Conservation (phyloP, 2,113 vertebrate species). For the Gracilinanus agilis region DNA sequence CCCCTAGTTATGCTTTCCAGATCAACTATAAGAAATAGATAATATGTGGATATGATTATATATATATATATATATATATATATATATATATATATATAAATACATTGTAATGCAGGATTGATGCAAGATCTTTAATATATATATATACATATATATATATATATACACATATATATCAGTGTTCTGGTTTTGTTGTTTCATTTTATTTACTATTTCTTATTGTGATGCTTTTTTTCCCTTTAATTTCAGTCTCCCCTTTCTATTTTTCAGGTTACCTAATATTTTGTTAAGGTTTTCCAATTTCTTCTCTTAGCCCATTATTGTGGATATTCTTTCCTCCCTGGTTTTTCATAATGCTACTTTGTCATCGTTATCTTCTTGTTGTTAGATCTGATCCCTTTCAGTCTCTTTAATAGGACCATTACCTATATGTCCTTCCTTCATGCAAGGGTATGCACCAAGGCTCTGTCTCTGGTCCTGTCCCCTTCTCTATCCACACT, state of each 20-base stretch:
- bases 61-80: too few relatives aligned
- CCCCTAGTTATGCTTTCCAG: neutral
- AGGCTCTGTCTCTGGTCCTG: neutral
- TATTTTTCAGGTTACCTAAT: neutral
- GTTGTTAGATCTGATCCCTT: neutral
- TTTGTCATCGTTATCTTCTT: neutral
- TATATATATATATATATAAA: too few relatives aligned
- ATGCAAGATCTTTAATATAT: too few relatives aligned
- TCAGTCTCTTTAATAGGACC: neutral
- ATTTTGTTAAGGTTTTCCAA: neutral
- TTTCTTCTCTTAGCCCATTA: neutral
- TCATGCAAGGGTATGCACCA: neutral
- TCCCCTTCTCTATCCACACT: neutral
- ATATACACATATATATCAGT: neutral
- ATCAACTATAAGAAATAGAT: neutral
- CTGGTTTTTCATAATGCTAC: neutral
- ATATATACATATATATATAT: too few relatives aligned
- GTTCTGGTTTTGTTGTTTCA: neutral
- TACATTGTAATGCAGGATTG: too few relatives aligned
- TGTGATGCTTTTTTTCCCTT: neutral
- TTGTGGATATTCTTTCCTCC: neutral
- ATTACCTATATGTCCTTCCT: neutral
- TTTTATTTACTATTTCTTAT: neutral
- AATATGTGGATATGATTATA: too few relatives aligned
- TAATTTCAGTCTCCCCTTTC: neutral